Percentiles rank a stretch among this genome's conserved stretches.
These are phyloP conservation scores for Sarotherodon lohbergeri DNA, from an alignment of 2,113 vertebrate genomes.

Conservation along the genomic window DNA sequence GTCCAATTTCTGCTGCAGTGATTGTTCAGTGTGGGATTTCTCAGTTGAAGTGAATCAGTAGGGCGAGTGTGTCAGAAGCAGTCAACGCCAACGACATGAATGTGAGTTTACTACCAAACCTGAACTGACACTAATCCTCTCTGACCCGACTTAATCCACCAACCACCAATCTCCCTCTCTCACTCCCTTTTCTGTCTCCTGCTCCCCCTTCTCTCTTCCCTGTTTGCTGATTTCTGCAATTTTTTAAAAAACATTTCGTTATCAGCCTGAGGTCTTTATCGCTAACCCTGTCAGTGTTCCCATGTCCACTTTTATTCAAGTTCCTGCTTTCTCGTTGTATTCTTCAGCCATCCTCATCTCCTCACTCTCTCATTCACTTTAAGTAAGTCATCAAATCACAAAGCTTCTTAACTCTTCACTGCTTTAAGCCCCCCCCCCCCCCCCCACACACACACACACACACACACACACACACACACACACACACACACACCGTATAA, in stretches of 20 bases:
- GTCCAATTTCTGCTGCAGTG: background rate
- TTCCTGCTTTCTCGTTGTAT: background rate
- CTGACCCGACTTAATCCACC: conserved; percentile 59
- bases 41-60: background rate
- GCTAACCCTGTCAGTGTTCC: background rate
- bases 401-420: conserved; percentile 67
- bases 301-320: background rate
- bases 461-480: accelerated
- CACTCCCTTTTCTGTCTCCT: background rate
- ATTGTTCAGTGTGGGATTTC: background rate
- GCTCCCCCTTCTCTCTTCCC: background rate
- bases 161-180: background rate
- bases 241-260: background rate
- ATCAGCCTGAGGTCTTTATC: background rate
- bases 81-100: conserved; percentile 26
- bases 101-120: conserved; percentile 50
- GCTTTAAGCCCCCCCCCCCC: conserved; percentile 19
- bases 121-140: conserved; percentile 61
- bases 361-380: background rate
- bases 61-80: background rate
- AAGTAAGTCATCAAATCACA: conserved; percentile 46
- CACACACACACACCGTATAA: background rate
- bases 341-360: background rate
- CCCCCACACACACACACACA: too few species aligned
- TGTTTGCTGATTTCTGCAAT: background rate